Evolutionary conservation across 2,888 invertebrate species (phyloP), one percentile per base, ranked within the genome.

Genomic region (Taphrorychus bicolor): DNA sequence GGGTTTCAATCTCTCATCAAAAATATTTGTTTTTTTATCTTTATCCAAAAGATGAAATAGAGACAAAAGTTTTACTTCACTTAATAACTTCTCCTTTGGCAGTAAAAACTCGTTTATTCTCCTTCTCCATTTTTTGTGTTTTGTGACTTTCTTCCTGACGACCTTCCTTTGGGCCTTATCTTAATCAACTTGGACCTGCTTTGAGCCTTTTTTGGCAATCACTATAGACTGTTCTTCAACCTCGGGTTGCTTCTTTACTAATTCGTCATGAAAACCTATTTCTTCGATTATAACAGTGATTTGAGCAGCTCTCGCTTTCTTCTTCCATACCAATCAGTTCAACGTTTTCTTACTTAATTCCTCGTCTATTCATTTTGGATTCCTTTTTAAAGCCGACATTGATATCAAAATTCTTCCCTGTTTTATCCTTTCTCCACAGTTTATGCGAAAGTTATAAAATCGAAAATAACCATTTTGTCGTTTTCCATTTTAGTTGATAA

Each of bases 61-160:
- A 80, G 52, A 81, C 73, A 0, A 85, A 85, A 63, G 82, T 76
- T 59, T 80, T 76, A 16, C n/a, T n/a, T n/a, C n/a, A n/a, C n/a
- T n/a, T n/a, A n/a, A n/a, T n/a, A n/a, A n/a, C n/a, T n/a, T 80
- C 82, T 60, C 83, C 83, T 73, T 82, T 79, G 72, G 81, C 81
- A 24, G 83, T 76, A 17, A 84, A 84, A 58, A 81, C 76, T 48
- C 84, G 82, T 78, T 84, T 81, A 0, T 83, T 79, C 83, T 79
- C 72, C 79, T 82, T 49, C 77, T 73, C 54, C 80, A 83, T 70
- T 74, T 82, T 1, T 80, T 80, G 71, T 83, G 84, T 66, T 79
- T 83, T 5, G 24, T 56, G 42, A 83, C 80, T 1, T 80, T 76
- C 32, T 83, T 79, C 56, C 80, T 83, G 52, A 82, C 82, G 5